Conservation (phyloP, 2,797 vertebrate genomes). For the Zalophus californianus region DNA sequence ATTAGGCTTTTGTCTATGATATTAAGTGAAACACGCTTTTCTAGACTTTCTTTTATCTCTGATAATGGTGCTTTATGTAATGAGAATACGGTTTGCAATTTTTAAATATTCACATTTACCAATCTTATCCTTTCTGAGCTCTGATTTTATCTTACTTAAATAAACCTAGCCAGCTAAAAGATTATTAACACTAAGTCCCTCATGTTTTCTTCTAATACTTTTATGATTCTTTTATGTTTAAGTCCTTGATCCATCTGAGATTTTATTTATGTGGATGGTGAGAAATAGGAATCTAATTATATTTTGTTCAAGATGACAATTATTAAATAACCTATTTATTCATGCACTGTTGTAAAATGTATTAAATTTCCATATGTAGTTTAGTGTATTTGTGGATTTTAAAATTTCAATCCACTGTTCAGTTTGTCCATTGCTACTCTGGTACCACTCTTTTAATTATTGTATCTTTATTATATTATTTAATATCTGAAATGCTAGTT, state of each 20-base stretch:
- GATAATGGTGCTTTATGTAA: not conserved
- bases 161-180: not conserved
- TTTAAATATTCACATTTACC: constrained; percentile 9
- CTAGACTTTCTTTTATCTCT: not conserved
- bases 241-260: not conserved
- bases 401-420: not conserved
- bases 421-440: not conserved
- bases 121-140: not conserved
- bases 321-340: not conserved
- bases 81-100: not conserved
- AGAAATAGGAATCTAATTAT: not conserved
- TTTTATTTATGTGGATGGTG: not conserved
- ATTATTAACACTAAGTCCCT: not conserved
- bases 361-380: not conserved
- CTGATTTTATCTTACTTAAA: not conserved
- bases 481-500: not conserved
- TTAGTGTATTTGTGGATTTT: not conserved
- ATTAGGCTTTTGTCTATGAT: not conserved
- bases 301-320: not conserved
- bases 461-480: not conserved
- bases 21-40: not conserved
- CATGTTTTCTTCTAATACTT: not conserved
- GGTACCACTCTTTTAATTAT: not conserved
- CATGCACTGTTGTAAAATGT: not conserved
- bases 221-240: not conserved